phyloP scores from a whole-genome alignment of 1,140 invertebrate species.

The Calephelis nemesis region DNA sequence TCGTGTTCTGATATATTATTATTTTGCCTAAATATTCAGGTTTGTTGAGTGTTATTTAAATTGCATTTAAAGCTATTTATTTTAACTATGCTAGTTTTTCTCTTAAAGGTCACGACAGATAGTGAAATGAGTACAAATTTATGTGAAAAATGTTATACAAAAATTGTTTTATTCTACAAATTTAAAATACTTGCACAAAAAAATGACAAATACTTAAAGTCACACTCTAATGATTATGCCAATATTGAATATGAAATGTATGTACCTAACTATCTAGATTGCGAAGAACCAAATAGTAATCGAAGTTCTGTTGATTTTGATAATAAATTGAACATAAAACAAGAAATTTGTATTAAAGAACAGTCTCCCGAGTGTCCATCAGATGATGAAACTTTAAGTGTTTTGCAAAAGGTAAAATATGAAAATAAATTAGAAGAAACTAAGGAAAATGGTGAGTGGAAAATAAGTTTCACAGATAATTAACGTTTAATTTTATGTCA shows the following conservation, averaged over 20 bases:
- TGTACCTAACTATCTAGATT: conserved; percentile 16
- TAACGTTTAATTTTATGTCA: too few relatives aligned
- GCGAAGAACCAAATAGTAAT: conserved; percentile 27
- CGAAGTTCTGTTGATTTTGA: background rate
- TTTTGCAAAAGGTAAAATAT: too few relatives aligned
- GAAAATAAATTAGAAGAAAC: too few relatives aligned
- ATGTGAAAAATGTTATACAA: conserved; percentile 50
- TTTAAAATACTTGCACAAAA: conserved; percentile 53
- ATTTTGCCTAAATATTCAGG: conserved; percentile 59
- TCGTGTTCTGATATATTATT: conserved; percentile 46
- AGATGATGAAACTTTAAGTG: too few relatives aligned
- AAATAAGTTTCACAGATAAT: too few relatives aligned
- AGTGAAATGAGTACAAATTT: conserved; percentile 34
- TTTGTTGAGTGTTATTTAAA: conserved; percentile 18
- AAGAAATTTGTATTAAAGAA: background rate
- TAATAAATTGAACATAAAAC: conserved; percentile 25
- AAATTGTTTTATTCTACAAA: conserved; percentile 50
- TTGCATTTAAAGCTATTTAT: background rate
- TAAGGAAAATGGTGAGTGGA: too few relatives aligned
- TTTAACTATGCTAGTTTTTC: background rate
- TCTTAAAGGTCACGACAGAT: background rate
- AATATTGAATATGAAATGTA: conserved; percentile 29
- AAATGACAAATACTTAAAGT: conserved; percentile 48
- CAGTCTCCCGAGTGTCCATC: too few relatives aligned
- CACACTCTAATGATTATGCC: conserved; percentile 24